phyloP scores from a whole-genome alignment of 2,113 vertebrate genomes.

The Naja naja region DNA sequence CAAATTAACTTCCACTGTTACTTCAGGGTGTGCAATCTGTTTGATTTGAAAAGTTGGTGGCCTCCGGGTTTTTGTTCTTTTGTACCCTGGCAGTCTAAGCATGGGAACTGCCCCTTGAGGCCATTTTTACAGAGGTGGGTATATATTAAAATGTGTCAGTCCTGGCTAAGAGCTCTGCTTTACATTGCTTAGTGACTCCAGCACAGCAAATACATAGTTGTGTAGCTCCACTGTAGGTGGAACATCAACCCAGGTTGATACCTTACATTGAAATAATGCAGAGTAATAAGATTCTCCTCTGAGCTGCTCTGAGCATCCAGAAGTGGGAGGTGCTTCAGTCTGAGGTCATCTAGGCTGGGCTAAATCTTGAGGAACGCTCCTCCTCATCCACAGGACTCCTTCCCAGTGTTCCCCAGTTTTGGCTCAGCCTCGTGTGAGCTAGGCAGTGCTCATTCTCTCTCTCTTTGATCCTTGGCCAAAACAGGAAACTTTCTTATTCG shows the following conservation, averaged over 20 bases:
- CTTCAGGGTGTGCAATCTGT: conserved; percentile 56
- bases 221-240: background rate
- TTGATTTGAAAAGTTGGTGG: conserved; percentile 53
- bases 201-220: background rate
- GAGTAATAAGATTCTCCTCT: background rate
- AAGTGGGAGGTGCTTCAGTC: no score
- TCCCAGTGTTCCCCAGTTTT: no score
- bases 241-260: background rate
- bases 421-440: no score
- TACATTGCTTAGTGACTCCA: background rate
- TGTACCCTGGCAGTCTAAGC: conserved; percentile 41
- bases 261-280: background rate
- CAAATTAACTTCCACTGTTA: conserved; percentile 61
- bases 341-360: no score
- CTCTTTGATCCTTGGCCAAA: no score
- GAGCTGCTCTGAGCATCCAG: no score
- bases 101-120: conserved; percentile 24
- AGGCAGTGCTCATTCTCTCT: no score
- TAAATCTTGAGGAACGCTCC: no score
- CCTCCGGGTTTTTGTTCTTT: conserved; percentile 35
- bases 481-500: no score
- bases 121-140: conserved; percentile 30
- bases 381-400: no score
- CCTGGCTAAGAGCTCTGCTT: background rate
- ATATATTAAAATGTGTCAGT: background rate